phyloP scores from a whole-genome alignment of 2,888 invertebrate species.

The Calephelis perditalis region DNA sequence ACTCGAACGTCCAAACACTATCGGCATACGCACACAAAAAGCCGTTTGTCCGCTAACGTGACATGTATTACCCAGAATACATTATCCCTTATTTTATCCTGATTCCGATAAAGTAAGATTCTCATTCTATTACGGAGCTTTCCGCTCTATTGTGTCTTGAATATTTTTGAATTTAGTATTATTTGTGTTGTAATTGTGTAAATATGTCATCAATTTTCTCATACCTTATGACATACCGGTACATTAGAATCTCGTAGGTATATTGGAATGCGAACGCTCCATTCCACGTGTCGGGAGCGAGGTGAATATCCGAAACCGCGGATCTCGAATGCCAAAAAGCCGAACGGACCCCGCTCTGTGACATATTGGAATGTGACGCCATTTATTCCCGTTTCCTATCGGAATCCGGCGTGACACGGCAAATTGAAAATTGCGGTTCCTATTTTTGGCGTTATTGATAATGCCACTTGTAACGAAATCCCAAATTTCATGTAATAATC shows the following conservation, averaged over 20 bases:
- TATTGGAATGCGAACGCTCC: conserved; percentile 53
- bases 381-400: conserved; percentile 77
- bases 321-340: conserved; percentile 61
- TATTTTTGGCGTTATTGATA: conserved; percentile 72
- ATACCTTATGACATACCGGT: not conserved
- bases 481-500: conserved; percentile 36
- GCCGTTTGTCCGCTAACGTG: conserved; percentile 33
- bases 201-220: too few species aligned
- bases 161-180: not conserved
- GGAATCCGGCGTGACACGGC: conserved; percentile 77
- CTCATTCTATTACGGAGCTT: conserved; percentile 22
- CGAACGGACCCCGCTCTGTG: conserved; percentile 64
- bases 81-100: conserved; percentile 37
- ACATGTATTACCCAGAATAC: conserved; percentile 32
- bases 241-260: conserved; percentile 65
- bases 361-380: conserved; percentile 78
- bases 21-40: conserved; percentile 23
- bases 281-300: conserved; percentile 42
- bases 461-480: conserved; percentile 55
- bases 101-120: conserved; percentile 28
- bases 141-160: conserved; percentile 12
- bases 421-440: conserved; percentile 75
- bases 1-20: conserved; percentile 1
- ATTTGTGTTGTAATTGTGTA: too few species aligned
- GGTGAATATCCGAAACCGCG: conserved; percentile 58